Base-by-base conservation (phyloP, 2,888 invertebrate species). In the Dioctria linearis region DNA sequence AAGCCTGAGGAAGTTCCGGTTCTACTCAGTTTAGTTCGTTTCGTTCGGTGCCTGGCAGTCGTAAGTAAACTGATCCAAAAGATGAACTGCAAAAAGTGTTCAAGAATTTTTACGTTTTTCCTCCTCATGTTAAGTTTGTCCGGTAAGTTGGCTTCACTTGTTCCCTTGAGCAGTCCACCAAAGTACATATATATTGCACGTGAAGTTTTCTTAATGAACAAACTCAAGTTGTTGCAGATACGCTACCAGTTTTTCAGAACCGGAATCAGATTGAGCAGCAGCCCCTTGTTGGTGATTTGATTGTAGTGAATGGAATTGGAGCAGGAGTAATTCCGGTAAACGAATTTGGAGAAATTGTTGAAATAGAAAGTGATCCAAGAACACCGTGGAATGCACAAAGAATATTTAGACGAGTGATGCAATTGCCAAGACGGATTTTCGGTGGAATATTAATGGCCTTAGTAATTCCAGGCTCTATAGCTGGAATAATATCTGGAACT, bases 401-500 rank as follows among this genome's bases (percentile, higher is more conserved):
- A 59, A 11, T 75, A 2, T 9, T 75, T 13, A 40, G 43, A 9
- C 13, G 59, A 5, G 39, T 76, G 6, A 43, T 9, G 5, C 25
- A 43, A 11, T 25, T 76, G 9, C 76, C 76, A 8, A 25, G 40
- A 63, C 43, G 49, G 2, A 43, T 76, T 39, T 76, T 76, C 39
- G 76, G 63, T 9, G 4, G 40, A 76, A 63, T 76, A 25, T 9
- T 76, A 49, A 76, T 76, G 76, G 76, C 76, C 6, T 46, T 76
- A 37, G 76, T 63, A 11, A 49, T 76, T 46, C 76, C 76, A 39
- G 76, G 76, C 11, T 43, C 76, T 39, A 11, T 76, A 49, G 76
- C 46, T 9, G 76, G 76, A 39, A 11, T 63, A 40, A 42, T 76
- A 46, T 57, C 76, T 43, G 76, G 76, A 8, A 63, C 49, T 9